Conservation (phyloP, 2,113 vertebrate species). For the Rhombomys opimus region DNA sequence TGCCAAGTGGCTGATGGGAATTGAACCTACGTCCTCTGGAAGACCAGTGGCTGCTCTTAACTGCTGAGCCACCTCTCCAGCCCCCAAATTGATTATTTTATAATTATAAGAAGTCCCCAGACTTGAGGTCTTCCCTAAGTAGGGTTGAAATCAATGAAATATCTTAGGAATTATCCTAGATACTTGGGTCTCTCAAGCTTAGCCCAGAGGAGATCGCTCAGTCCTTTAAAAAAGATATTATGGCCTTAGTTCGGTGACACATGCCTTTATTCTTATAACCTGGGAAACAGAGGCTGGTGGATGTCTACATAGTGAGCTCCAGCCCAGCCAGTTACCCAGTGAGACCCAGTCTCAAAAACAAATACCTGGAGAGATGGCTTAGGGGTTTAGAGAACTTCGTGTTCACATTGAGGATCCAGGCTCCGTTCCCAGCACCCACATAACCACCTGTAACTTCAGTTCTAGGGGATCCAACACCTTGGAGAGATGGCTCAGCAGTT, state of each 20-base stretch:
- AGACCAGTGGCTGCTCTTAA: not conserved
- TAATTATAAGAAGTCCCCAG: not conserved
- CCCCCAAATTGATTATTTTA: not conserved
- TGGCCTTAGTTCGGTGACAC: not conserved
- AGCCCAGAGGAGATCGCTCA: not conserved
- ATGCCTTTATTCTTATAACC: not conserved
- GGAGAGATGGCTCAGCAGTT: not conserved
- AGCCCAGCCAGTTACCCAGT: not conserved
- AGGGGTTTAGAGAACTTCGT: not conserved
- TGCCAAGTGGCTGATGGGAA: not conserved
- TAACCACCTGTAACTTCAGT: not conserved
- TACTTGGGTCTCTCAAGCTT: not conserved
- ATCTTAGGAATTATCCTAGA: not conserved
- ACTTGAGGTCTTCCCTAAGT: not conserved
- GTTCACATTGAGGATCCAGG: not conserved
- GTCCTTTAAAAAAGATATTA: not conserved
- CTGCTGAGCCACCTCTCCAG: not conserved
- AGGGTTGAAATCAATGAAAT: not conserved
- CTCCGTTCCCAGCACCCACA: not conserved
- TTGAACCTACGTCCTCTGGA: not conserved
- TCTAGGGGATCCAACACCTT: not conserved
- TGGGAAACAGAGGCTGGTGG: not conserved
- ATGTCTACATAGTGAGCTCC: not conserved
- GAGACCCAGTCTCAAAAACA: too few relatives aligned
- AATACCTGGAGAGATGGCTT: not conserved